Evolutionary conservation across 1,140 invertebrate genomes (phyloP).

Genomic region (Brachionus plicatilis): DNA sequence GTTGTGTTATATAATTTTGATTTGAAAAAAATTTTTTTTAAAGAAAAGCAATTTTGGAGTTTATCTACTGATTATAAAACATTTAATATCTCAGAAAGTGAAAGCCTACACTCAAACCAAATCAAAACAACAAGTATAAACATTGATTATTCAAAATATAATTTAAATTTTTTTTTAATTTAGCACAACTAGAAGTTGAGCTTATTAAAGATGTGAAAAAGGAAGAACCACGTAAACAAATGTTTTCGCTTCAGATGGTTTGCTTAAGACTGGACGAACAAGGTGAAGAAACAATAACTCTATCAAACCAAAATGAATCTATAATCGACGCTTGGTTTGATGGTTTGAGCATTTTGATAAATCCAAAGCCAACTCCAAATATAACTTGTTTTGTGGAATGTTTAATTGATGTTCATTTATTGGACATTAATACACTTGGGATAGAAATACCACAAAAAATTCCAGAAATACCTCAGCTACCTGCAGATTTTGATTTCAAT

Average conservation of each 20-base stretch:
- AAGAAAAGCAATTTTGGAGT: slow-evolving; percentile 28
- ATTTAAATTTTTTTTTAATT: neutral
- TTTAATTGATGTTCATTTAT: slow-evolving; percentile 16
- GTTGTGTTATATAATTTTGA: neutral
- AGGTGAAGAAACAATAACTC: neutral
- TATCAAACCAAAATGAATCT: neutral
- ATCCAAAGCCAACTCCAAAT: slow-evolving; percentile 6
- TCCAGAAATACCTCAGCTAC: neutral
- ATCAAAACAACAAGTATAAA: neutral
- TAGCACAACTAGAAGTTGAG: neutral
- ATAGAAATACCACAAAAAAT: slow-evolving; percentile 14
- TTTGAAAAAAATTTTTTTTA: neutral
- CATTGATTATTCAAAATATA: neutral
- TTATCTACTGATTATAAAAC: slow-evolving; percentile 19
- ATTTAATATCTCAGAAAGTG: slow-evolving; percentile 12
- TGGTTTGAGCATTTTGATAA: slow-evolving; percentile 19
- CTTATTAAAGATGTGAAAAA: slow-evolving; percentile 13
- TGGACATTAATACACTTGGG: slow-evolving; percentile 17
- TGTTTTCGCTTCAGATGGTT: neutral
- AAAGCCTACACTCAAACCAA: neutral
- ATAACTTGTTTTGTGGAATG: slow-evolving; percentile 38
- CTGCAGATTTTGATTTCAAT: slow-evolving; percentile 5
- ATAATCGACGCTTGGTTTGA: slow-evolving; percentile 28
- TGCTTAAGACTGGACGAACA: slow-evolving; percentile 2
- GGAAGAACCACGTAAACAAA: slow-evolving; percentile 13